Evolutionary conservation across 2,888 invertebrate genomes (phyloP).

Genomic region (Drosophila greeni): DNA sequence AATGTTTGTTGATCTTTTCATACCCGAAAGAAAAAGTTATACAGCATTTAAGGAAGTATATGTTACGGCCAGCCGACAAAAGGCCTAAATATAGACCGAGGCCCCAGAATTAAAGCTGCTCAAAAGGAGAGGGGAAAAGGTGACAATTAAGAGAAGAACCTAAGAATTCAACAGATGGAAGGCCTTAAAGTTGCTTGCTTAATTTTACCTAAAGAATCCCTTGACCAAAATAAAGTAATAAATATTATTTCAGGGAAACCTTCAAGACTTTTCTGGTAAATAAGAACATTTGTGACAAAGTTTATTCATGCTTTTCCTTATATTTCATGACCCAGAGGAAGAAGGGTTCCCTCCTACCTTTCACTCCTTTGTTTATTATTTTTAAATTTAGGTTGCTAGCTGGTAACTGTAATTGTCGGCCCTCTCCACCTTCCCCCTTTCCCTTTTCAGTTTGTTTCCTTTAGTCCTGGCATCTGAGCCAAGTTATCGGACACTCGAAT

Average conservation of each 20-base stretch:
- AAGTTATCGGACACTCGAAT: conserved; percentile 1
- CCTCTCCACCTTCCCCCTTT: conserved; percentile 30
- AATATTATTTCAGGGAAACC: not conserved
- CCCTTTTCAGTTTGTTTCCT: not conserved
- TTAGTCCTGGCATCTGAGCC: conserved; percentile 1
- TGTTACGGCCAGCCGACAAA: conserved; percentile 12
- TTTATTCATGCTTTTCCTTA: not conserved
- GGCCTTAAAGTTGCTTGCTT: not conserved
- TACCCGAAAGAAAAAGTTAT: conserved; percentile 23
- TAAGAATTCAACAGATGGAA: not conserved
- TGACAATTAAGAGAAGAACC: not conserved
- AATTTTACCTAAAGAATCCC: not conserved
- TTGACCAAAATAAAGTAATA: not conserved
- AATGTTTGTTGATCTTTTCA: conserved; percentile 43
- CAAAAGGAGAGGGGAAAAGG: not conserved
- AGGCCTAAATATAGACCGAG: conserved; percentile 17
- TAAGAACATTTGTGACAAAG: not conserved
- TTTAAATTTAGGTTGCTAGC: conserved; percentile 16
- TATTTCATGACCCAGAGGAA: not conserved
- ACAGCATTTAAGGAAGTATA: conserved; percentile 21
- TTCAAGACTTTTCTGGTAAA: not conserved
- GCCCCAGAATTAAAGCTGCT: not conserved
- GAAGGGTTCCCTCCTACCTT: not conserved
- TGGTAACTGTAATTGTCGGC: conserved; percentile 19
- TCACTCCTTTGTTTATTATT: conserved; percentile 25